These are phyloP conservation scores for Kradibia gibbosae DNA, from an alignment of 1,140 invertebrate species.

Conservation along the genomic window DNA sequence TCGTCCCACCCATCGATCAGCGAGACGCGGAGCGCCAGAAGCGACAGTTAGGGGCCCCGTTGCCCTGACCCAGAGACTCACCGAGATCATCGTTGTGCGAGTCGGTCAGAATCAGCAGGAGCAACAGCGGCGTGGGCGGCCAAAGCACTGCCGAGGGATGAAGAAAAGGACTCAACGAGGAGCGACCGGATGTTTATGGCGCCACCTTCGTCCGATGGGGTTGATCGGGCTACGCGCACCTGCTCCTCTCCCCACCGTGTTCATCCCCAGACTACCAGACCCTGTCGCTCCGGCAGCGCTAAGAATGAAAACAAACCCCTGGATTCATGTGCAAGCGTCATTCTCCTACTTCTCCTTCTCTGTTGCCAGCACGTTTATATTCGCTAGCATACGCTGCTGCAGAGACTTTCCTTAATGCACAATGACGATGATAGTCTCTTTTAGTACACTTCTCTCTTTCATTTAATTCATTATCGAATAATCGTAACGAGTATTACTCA, in stretches of 20 bases:
- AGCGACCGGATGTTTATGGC: not conserved
- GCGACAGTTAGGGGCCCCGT: not conserved
- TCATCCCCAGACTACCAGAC: no score
- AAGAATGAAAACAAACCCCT: not conserved
- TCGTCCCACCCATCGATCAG: not conserved
- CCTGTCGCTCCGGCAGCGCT: not conserved
- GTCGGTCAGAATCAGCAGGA: not conserved
- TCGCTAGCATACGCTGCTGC: no score
- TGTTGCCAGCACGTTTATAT: no score
- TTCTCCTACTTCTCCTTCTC: no score
- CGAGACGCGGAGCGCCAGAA: not conserved
- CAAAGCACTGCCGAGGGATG: conserved; percentile 51
- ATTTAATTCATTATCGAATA: no score
- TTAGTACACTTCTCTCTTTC: no score
- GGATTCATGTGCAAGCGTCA: no score
- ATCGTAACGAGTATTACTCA: no score
- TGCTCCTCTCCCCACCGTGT: not conserved
- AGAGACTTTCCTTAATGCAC: no score
- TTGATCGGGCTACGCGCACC: not conserved
- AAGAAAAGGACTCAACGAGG: conserved; percentile 5
- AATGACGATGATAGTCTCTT: no score
- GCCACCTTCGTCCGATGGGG: not conserved
- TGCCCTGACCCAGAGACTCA: not conserved
- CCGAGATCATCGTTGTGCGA: conserved; percentile 40
- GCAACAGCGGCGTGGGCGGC: conserved; percentile 47